A percentile compares a stretch with the other conserved stretches of the same genome.
Conservation (phyloP, 2,113 vertebrate species). For the Chloropsis hardwickii region DNA sequence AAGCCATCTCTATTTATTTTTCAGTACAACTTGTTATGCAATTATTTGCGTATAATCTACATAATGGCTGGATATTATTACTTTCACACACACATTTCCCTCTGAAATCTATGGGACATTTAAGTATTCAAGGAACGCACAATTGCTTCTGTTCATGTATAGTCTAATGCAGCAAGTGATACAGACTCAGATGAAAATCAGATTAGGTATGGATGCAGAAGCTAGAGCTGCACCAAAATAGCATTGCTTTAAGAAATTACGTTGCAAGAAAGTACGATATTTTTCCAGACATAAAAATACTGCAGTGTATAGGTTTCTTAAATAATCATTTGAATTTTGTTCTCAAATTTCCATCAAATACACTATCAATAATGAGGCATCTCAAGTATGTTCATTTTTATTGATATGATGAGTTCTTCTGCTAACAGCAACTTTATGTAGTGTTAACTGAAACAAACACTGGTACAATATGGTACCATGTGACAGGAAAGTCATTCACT, state of each 20-base stretch:
- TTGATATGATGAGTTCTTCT: constrained; percentile 1
- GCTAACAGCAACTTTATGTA: constrained; percentile 2
- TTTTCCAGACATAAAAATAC: background rate
- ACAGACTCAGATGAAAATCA: constrained; percentile 38
- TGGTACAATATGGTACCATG: constrained; percentile 29
- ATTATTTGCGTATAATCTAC: constrained; percentile 54
- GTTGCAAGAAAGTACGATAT: background rate
- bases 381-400: background rate
- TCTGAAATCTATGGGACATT: constrained; percentile 10
- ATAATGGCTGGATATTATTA: constrained; percentile 20
- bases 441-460: constrained; percentile 26
- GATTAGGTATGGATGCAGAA: background rate
- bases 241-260: background rate
- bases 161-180: constrained; percentile 46
- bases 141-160: constrained; percentile 22
- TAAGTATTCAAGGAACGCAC: background rate
- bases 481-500: background rate
- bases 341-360: background rate
- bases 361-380: background rate
- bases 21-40: constrained; percentile 47
- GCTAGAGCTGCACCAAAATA: constrained; percentile 5
- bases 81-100: background rate
- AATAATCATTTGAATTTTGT: background rate
- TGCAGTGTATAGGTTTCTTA: background rate
- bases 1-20: constrained; percentile 52